Conservation (phyloP, 2,888 invertebrate genomes). For the Chrysolina haemoptera region DNA sequence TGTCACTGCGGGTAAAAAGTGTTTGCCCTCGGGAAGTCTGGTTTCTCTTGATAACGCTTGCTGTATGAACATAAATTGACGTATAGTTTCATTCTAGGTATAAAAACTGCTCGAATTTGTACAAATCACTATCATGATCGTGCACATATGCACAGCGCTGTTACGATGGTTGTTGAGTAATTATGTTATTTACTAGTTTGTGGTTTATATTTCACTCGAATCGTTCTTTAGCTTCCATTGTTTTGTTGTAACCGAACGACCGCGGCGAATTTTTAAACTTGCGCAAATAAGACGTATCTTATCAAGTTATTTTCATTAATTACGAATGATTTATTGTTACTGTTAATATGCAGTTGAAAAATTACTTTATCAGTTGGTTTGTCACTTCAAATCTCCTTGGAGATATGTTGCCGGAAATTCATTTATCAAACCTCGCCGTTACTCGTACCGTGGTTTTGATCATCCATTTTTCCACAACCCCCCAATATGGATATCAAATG, state of each 20-base stretch:
- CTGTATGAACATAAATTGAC: conserved; percentile 9
- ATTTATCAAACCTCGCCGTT: not conserved
- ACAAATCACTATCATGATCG: conserved; percentile 27
- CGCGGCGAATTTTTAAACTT: conserved; percentile 17
- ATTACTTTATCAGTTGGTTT: not conserved
- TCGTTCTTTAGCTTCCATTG: conserved; percentile 22
- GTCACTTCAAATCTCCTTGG: not conserved
- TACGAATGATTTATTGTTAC: conserved; percentile 24
- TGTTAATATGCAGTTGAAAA: conserved; percentile 1
- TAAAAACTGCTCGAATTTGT: conserved; percentile 20
- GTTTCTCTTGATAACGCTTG: conserved; percentile 23
- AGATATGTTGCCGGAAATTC: not conserved
- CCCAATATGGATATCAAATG: too few species aligned
- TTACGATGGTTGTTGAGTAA: conserved; percentile 12
- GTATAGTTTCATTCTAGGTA: conserved; percentile 15
- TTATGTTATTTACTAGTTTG: conserved; percentile 24
- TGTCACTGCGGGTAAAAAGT: conserved; percentile 37
- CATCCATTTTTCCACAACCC: too few species aligned
- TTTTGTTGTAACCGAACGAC: conserved; percentile 13
- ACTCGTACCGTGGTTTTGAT: not conserved
- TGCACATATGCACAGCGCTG: conserved; percentile 9
- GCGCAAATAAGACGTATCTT: conserved; percentile 27
- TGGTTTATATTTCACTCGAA: conserved; percentile 28
- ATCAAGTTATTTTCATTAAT: conserved; percentile 18
- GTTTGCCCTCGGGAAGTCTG: conserved; percentile 15